Conservation (phyloP, 1,140 invertebrate genomes). For the Musca domestica region DNA sequence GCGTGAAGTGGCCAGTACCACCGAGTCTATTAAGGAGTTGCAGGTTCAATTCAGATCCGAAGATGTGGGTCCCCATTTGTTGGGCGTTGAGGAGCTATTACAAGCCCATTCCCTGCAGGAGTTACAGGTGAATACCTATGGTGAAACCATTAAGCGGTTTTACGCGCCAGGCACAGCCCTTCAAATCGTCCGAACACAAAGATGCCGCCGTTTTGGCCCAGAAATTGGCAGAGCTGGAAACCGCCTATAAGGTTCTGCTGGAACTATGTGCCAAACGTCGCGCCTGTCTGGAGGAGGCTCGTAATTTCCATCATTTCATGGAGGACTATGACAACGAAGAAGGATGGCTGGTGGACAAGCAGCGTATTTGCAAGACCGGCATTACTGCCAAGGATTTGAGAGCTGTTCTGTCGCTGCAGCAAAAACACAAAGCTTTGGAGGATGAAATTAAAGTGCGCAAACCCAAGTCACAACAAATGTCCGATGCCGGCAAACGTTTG, state of each 20-base stretch:
- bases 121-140: slow-evolving; percentile 81
- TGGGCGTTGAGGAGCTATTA: slow-evolving; percentile 89
- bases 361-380: slow-evolving; percentile 83
- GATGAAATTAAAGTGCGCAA: slow-evolving; percentile 90
- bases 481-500: slow-evolving; percentile 69
- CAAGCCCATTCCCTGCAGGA: slow-evolving; percentile 92
- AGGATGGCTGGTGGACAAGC: slow-evolving; percentile 89
- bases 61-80: slow-evolving; percentile 86
- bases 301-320: slow-evolving; percentile 93
- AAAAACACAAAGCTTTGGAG: slow-evolving; percentile 91
- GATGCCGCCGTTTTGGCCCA: slow-evolving; percentile 68
- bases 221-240: slow-evolving; percentile 69
- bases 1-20: slow-evolving; percentile 88
- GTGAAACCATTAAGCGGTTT: slow-evolving; percentile 79
- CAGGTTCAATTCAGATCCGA: slow-evolving; percentile 79
- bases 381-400: slow-evolving; percentile 91
- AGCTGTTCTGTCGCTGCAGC: slow-evolving; percentile 83
- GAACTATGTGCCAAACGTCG: slow-evolving; percentile 67
- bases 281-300: slow-evolving; percentile 81
- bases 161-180: slow-evolving; percentile 65
- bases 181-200: slow-evolving; percentile 57
- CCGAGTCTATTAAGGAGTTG: slow-evolving; percentile 77
- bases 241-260: slow-evolving; percentile 70
- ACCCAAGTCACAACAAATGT: slow-evolving; percentile 76
- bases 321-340: slow-evolving; percentile 93